A percentile compares a stretch with the other conserved stretches of the same genome.
These are phyloP conservation scores for Brachyptera putata DNA, from an alignment of 2,888 invertebrate genomes.

Conservation along the genomic window DNA sequence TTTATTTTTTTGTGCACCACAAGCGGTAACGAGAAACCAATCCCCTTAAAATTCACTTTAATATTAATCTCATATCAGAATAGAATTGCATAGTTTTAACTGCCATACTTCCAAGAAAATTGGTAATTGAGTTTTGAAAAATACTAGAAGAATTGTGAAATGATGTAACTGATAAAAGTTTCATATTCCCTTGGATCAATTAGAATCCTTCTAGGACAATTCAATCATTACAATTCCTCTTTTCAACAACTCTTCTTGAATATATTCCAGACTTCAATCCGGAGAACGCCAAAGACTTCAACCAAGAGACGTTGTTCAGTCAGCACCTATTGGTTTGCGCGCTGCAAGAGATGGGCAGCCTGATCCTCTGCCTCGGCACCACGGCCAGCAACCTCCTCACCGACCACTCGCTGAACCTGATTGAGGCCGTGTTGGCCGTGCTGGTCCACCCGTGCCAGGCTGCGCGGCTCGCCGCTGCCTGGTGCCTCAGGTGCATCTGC, in stretches of 20 bases:
- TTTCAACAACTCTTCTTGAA: slow-evolving; percentile 6
- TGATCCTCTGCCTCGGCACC: slow-evolving; percentile 89
- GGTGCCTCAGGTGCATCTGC: slow-evolving; percentile 89
- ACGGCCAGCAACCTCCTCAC: slow-evolving; percentile 86
- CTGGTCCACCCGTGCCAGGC: slow-evolving; percentile 92
- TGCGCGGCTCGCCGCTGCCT: slow-evolving; percentile 89
- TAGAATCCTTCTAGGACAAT: background rate
- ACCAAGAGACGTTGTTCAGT: slow-evolving; percentile 85
- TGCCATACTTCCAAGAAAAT: too few species aligned
- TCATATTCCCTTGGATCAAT: too few species aligned
- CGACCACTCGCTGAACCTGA: slow-evolving; percentile 69
- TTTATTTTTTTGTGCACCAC: too few species aligned
- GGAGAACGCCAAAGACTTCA: slow-evolving; percentile 86
- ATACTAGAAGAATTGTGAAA: too few species aligned
- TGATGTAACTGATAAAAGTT: too few species aligned
- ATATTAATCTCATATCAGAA: too few species aligned
- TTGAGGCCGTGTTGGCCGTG: slow-evolving; percentile 52
- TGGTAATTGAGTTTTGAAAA: too few species aligned
- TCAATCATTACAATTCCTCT: background rate
- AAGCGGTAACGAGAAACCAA: too few species aligned
- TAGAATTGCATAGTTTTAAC: too few species aligned
- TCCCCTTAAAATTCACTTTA: too few species aligned
- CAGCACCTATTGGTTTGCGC: slow-evolving; percentile 91
- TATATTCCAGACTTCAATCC: slow-evolving; percentile 70
- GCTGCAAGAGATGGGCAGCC: slow-evolving; percentile 86